phyloP scores from a whole-genome alignment of 1,140 invertebrate genomes.

The Cecropterus lyciades region DNA sequence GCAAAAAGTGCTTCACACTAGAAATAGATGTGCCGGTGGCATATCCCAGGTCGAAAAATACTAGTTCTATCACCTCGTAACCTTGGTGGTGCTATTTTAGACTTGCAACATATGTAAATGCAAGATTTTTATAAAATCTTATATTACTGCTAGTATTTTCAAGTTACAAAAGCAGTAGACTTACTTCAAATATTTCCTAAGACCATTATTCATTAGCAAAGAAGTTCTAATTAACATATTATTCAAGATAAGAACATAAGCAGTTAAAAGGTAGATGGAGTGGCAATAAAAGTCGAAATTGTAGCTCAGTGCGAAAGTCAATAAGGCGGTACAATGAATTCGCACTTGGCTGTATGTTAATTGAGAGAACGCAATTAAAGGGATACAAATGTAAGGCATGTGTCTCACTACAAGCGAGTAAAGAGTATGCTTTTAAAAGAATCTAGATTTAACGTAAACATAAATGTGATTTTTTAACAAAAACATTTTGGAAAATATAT shows the following conservation, averaged over 20 bases:
- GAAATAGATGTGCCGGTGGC: too few relatives aligned
- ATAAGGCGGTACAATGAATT: conserved; percentile 27
- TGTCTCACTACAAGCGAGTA: neutral
- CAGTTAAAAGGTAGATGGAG: conserved; percentile 29
- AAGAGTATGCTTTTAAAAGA: neutral
- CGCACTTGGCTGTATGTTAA: conserved; percentile 35
- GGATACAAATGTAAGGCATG: conserved; percentile 24
- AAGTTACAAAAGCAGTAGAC: too few relatives aligned
- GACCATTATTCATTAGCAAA: conserved; percentile 9
- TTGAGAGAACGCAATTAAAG: conserved; percentile 34
- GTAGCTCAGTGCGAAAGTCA: conserved; percentile 27
- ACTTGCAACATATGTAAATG: too few relatives aligned
- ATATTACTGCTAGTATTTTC: too few relatives aligned
- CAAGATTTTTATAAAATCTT: too few relatives aligned
- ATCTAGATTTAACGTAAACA: too few relatives aligned
- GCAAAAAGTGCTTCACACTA: too few relatives aligned
- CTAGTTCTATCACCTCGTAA: too few relatives aligned
- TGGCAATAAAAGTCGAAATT: conserved; percentile 30
- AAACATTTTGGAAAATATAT: too few relatives aligned
- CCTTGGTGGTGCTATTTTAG: too few relatives aligned
- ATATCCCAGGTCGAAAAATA: too few relatives aligned
- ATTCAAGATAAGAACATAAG: conserved; percentile 16
- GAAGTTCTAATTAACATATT: conserved; percentile 4
- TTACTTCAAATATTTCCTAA: neutral
- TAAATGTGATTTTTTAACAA: too few relatives aligned